Evolutionary conservation across 2,113 vertebrate species (phyloP).

Genomic region (Albula glossodonta): DNA sequence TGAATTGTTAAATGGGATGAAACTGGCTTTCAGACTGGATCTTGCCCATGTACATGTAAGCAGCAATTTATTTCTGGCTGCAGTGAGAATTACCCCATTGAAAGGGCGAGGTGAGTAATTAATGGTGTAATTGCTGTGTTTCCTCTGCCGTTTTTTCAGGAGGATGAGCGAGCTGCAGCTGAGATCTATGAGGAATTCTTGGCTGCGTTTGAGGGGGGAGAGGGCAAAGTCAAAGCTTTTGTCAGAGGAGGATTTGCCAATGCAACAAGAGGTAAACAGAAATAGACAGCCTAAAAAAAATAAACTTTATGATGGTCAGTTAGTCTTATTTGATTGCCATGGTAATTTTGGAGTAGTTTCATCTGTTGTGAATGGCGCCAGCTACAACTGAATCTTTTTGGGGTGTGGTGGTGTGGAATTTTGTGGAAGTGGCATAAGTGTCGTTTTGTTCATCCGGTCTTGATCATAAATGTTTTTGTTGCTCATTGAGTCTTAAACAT

Average conservation of each 20-base stretch:
- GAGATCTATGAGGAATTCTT: conserved; percentile 99
- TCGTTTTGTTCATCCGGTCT: too few relatives aligned
- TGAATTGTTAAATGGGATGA: not conserved
- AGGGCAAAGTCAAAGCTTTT: conserved; percentile 97
- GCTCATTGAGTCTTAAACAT: too few relatives aligned
- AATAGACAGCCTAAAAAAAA: too few relatives aligned
- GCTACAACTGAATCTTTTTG: too few relatives aligned
- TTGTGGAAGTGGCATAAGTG: too few relatives aligned
- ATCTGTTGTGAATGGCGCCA: too few relatives aligned
- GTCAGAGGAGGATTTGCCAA: conserved; percentile 96
- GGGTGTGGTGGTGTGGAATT: too few relatives aligned
- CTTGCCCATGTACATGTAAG: not conserved
- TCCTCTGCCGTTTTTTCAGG: conserved; percentile 64
- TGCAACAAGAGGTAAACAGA: conserved; percentile 84
- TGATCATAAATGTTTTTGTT: too few relatives aligned
- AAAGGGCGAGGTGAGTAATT: not conserved
- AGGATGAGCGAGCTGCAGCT: conserved; percentile 96
- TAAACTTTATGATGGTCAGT: too few relatives aligned
- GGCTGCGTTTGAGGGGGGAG: conserved; percentile 95
- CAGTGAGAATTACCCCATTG: not conserved
- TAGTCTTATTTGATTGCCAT: too few relatives aligned
- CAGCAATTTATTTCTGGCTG: not conserved
- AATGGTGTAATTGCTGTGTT: not conserved
- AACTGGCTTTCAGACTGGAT: not conserved
- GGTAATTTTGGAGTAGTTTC: too few relatives aligned